Percentiles rank a stretch among this genome's conserved stretches.
Evolutionary conservation across 2,113 vertebrate species (phyloP).

Genomic region (Bettongia penicillata): DNA sequence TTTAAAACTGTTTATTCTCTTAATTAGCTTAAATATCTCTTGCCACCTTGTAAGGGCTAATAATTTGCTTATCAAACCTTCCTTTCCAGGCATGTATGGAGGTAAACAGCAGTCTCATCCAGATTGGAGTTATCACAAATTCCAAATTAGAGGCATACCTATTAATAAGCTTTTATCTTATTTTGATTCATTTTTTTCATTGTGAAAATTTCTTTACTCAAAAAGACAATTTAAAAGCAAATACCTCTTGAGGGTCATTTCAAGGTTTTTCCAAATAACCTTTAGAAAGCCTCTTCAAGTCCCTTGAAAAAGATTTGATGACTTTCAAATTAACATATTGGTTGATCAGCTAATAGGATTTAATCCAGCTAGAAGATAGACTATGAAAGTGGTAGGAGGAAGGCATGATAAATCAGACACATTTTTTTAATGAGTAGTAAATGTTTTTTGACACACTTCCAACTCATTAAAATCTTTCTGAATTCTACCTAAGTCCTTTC

Average conservation of each 20-base stretch:
- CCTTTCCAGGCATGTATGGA: conserved; percentile 35
- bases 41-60: conserved; percentile 30
- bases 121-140: conserved; percentile 21
- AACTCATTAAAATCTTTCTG: conserved; percentile 65
- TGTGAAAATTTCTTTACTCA: conserved; percentile 39
- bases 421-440: conserved; percentile 59
- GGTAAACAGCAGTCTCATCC: neutral
- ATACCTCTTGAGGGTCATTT: conserved; percentile 44
- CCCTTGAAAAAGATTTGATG: conserved; percentile 52
- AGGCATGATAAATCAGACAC: conserved; percentile 62
- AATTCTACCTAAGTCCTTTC: conserved; percentile 56
- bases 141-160: conserved; percentile 46
- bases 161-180: neutral
- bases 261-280: conserved; percentile 20
- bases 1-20: conserved; percentile 47
- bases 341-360: conserved; percentile 63
- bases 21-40: conserved; percentile 48
- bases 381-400: conserved; percentile 52
- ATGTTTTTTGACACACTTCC: conserved; percentile 69
- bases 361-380: conserved; percentile 55
- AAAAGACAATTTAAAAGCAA: conserved; percentile 34
- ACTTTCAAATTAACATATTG: conserved; percentile 53
- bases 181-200: conserved; percentile 39
- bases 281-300: conserved; percentile 42
- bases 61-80: conserved; percentile 4